Evolutionary conservation across 2,888 invertebrate species (phyloP).

Genomic region (Drosophila kambysellisi): DNA sequence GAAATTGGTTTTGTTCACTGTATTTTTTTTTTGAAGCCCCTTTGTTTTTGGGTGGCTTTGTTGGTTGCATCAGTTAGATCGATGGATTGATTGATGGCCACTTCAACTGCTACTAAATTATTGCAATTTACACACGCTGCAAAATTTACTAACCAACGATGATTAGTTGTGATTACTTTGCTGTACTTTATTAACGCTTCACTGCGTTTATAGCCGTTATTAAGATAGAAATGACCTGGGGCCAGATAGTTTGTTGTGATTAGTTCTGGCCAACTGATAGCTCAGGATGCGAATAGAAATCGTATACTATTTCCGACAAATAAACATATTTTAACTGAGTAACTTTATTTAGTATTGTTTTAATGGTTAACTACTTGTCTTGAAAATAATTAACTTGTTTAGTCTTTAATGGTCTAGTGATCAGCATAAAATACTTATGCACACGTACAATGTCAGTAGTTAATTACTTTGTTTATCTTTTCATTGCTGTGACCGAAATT

Average conservation of each 20-base stretch:
- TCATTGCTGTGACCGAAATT: not conserved
- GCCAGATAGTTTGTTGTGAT: not conserved
- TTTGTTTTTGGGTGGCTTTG: slow-evolving; percentile 17
- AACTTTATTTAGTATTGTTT: not conserved
- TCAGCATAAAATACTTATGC: not conserved
- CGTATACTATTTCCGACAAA: not conserved
- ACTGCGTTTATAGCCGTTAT: not conserved
- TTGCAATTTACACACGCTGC: slow-evolving; percentile 71
- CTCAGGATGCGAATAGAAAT: not conserved
- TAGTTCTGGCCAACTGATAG: not conserved
- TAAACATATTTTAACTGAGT: not conserved
- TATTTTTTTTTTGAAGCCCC: not conserved
- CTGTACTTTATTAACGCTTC: slow-evolving; percentile 41
- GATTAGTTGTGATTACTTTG: slow-evolving; percentile 51
- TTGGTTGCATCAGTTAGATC: slow-evolving; percentile 45
- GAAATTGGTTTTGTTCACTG: slow-evolving; percentile 7
- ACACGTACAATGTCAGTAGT: not conserved
- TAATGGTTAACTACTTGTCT: not conserved
- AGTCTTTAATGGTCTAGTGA: not conserved
- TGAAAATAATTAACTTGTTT: not conserved
- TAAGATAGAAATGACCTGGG: not conserved
- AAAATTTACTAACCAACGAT: slow-evolving; percentile 16
- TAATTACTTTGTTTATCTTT: not conserved
- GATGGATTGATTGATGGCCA: slow-evolving; percentile 61
- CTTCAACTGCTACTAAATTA: slow-evolving; percentile 60